A percentile compares a stretch with the other conserved stretches of the same genome.
Conservation (phyloP, 2,113 vertebrate species). For the Smithornis capensis region DNA sequence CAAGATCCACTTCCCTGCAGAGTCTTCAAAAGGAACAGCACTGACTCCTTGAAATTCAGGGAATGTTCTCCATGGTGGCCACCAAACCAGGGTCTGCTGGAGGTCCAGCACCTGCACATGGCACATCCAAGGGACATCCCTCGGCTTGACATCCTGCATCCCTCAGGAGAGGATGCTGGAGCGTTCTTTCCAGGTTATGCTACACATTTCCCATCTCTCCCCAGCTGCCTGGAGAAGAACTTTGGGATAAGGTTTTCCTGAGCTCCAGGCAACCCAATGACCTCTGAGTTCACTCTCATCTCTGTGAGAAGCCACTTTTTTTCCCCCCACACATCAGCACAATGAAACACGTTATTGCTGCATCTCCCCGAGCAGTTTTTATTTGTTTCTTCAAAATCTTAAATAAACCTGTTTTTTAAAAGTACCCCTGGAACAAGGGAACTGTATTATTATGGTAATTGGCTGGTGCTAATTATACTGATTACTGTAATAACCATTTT, state of each 20-base stretch:
- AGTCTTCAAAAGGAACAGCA: rapidly evolving
- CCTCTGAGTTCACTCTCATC: neutral
- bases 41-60: rapidly evolving
- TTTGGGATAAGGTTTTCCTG: neutral
- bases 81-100: neutral
- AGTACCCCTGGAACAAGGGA: conserved; percentile 65
- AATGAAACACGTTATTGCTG: neutral
- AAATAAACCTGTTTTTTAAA: conserved; percentile 71
- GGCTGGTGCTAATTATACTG: conserved; percentile 78
- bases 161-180: rapidly evolving
- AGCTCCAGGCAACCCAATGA: neutral
- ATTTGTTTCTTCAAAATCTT: conserved; percentile 47
- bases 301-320: neutral
- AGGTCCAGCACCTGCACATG: rapidly evolving
- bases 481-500: conserved; percentile 78
- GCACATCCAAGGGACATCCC: neutral
- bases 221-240: neutral
- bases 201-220: neutral
- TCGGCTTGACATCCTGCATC: rapidly evolving
- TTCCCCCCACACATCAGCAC: neutral
- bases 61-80: rapidly evolving
- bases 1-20: neutral
- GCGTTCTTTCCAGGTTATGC: neutral
- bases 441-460: conserved; percentile 80
- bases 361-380: neutral